Conservation (phyloP, 2,113 vertebrate genomes). For the Bettongia penicillata region DNA sequence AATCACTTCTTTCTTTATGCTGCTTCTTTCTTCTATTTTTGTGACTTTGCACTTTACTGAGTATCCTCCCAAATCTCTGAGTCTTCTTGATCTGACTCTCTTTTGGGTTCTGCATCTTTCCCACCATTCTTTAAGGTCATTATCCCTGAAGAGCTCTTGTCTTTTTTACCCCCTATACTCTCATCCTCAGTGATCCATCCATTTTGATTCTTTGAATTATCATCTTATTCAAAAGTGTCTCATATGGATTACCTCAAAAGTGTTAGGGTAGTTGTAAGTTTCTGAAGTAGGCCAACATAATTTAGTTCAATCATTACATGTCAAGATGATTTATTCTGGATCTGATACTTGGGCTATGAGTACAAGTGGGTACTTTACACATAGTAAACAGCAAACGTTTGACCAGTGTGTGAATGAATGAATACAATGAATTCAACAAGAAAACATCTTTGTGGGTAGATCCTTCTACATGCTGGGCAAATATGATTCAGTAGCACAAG, state of each 20-base stretch:
- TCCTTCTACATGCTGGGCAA: background rate
- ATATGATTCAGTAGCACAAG: background rate
- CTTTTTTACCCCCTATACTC: background rate
- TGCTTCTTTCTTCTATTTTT: background rate
- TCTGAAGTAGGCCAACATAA: background rate
- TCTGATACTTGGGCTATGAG: background rate
- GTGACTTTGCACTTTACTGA: background rate
- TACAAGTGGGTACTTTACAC: background rate
- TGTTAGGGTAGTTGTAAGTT: background rate
- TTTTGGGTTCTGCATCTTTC: background rate
- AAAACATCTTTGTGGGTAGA: background rate
- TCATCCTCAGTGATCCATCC: background rate
- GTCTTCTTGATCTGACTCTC: background rate
- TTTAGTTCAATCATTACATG: background rate
- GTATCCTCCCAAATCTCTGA: background rate
- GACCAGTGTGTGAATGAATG: background rate
- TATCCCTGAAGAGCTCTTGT: background rate
- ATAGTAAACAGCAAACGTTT: background rate
- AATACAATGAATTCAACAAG: background rate
- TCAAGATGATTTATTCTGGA: background rate
- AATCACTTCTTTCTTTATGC: background rate
- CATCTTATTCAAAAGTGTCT: background rate
- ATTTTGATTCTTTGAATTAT: background rate
- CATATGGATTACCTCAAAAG: background rate
- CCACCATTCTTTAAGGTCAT: background rate